phyloP scores from a whole-genome alignment of 2,888 invertebrate species.

The Brachypalpus laphriformis region DNA sequence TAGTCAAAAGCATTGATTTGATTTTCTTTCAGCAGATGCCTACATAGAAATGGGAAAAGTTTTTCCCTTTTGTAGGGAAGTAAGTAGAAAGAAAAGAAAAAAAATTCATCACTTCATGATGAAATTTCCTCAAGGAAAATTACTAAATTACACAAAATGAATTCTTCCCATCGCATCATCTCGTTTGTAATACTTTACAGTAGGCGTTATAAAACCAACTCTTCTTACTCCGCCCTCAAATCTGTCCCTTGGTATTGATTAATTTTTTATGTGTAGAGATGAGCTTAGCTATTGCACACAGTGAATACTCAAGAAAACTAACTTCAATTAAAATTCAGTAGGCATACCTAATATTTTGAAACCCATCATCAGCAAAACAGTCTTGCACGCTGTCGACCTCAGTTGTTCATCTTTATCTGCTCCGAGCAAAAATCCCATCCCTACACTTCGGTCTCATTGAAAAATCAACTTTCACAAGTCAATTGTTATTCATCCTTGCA shows the following conservation, averaged over 20 bases:
- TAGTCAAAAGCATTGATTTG: background rate
- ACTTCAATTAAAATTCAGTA: conserved; percentile 46
- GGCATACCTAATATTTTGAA: conserved; percentile 14
- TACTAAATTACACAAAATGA: background rate
- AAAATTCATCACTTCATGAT: background rate
- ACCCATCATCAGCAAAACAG: background rate
- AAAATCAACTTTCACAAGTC: conserved; percentile 37
- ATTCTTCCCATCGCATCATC: background rate
- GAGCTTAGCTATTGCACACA: background rate
- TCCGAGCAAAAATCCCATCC: background rate
- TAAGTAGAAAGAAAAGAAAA: background rate
- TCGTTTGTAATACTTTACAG: background rate
- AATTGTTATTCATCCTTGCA: conserved; percentile 48
- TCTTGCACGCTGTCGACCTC: background rate
- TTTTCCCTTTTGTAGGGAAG: background rate
- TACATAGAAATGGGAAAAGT: background rate
- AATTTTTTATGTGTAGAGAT: background rate
- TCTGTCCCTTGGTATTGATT: background rate
- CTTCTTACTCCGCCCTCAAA: background rate
- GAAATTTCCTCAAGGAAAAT: background rate
- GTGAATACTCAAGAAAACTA: conserved; percentile 14
- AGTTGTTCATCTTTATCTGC: background rate
- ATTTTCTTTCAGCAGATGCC: background rate
- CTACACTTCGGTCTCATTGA: background rate
- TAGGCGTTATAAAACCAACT: background rate